Evolutionary conservation across 2,113 vertebrate species (phyloP).

Genomic region (Callorhinus ursinus): DNA sequence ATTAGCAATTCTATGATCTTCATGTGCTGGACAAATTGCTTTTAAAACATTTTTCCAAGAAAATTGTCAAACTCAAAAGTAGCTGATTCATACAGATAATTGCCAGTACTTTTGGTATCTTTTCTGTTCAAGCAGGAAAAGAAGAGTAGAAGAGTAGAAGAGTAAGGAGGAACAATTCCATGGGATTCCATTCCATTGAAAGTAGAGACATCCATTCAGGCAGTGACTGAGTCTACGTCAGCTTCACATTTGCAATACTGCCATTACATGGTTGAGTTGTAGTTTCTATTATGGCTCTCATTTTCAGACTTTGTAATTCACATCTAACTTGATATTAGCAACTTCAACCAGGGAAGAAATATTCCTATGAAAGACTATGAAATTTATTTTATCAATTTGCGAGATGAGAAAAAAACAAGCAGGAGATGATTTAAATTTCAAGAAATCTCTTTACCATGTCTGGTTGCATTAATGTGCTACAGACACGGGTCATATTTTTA

Average conservation of each 20-base stretch:
- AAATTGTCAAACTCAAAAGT: not conserved
- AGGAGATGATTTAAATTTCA: constrained; percentile 54
- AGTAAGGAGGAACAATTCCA: not conserved
- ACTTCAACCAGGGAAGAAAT: constrained; percentile 69
- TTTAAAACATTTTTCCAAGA: not conserved
- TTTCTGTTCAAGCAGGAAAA: constrained; percentile 65
- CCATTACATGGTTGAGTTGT: constrained; percentile 55
- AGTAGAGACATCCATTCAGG: constrained; percentile 11
- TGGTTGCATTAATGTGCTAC: constrained; percentile 46
- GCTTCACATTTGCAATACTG: constrained; percentile 24
- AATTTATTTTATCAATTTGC: constrained; percentile 37
- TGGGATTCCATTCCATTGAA: not conserved
- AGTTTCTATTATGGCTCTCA: constrained; percentile 67
- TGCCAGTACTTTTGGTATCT: constrained; percentile 48
- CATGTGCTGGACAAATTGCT: not conserved
- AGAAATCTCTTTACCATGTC: constrained; percentile 63
- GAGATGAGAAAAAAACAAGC: constrained; percentile 53
- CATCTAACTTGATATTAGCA: constrained; percentile 64
- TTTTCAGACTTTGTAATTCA: constrained; percentile 71
- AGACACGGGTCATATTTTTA: constrained; percentile 23
- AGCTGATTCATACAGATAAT: not conserved
- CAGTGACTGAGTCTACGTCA: not conserved
- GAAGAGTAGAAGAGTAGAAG: not conserved
- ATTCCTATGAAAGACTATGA: constrained; percentile 66
- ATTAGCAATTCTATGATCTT: not conserved